Conservation (phyloP, 2,113 vertebrate genomes). For the Amphiprion percula region DNA sequence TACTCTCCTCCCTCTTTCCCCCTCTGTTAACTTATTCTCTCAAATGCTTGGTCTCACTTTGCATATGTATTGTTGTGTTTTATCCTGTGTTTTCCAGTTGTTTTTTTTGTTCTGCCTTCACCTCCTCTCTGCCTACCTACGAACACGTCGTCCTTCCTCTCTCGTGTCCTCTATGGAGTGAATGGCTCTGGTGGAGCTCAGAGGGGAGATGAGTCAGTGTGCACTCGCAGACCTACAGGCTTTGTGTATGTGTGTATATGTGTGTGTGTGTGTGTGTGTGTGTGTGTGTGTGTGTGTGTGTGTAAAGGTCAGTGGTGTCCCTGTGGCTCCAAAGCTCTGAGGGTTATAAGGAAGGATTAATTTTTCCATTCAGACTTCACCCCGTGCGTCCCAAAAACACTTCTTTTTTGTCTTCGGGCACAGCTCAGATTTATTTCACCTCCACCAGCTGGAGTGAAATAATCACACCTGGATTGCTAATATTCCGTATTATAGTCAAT, state of each 20-base stretch:
- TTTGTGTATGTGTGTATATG: constrained; percentile 19
- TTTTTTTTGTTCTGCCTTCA: not conserved
- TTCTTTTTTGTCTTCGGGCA: not conserved
- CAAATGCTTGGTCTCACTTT: constrained; percentile 10
- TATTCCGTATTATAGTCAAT: constrained; percentile 19
- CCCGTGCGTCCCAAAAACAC: not conserved
- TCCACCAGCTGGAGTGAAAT: constrained; percentile 33
- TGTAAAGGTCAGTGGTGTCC: constrained; percentile 51
- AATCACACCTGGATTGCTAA: constrained; percentile 22
- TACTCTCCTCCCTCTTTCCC: not conserved
- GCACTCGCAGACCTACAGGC: constrained; percentile 38
- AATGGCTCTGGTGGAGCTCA: constrained; percentile 44
- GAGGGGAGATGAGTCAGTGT: constrained; percentile 55
- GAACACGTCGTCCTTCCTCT: constrained; percentile 12
- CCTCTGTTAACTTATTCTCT: constrained; percentile 2
- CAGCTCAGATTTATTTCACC: constrained; percentile 21
- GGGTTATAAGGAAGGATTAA: constrained; percentile 45
- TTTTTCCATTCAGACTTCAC: constrained; percentile 57
- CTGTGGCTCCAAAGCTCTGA: constrained; percentile 41
- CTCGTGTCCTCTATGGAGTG: constrained; percentile 52
- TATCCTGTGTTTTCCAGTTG: not conserved
- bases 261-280: constrained; percentile 8
- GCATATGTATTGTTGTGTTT: not conserved
- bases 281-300: constrained; percentile 1
- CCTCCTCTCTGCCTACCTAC: constrained; percentile 15